Conservation (phyloP, 2,888 invertebrate species). For the Horisme vitalbata region DNA sequence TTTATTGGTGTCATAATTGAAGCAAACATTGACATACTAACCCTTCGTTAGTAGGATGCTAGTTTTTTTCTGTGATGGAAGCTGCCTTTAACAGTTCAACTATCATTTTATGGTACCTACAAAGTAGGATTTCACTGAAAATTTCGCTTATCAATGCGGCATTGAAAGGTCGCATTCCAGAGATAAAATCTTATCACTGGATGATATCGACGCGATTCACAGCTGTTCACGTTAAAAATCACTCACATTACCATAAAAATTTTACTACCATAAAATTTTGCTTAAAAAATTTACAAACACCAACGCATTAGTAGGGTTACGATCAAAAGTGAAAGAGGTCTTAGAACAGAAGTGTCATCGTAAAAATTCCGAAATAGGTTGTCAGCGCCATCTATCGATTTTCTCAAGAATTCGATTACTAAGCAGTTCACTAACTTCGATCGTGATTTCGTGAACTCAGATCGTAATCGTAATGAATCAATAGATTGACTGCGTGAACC, state of each 20-base stretch:
- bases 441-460: slow-evolving; percentile 22
- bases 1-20: slow-evolving; percentile 47
- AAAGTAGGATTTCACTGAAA: not conserved
- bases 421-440: slow-evolving; percentile 21
- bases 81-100: not conserved
- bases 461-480: slow-evolving; percentile 11
- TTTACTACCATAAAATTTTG: no score
- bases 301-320: no score
- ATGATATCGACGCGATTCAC: not conserved
- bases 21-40: slow-evolving; percentile 14
- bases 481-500: slow-evolving; percentile 12
- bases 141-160: slow-evolving; percentile 21
- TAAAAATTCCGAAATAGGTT: not conserved
- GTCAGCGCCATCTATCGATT: slow-evolving; percentile 43
- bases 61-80: not conserved
- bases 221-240: not conserved
- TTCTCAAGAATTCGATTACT: slow-evolving; percentile 27
- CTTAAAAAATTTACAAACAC: no score
- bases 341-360: no score
- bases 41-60: slow-evolving; percentile 4
- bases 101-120: no score
- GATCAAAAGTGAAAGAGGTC: no score
- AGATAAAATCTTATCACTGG: slow-evolving; percentile 35
- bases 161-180: slow-evolving; percentile 48
- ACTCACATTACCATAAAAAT: no score